Percentiles rank a stretch among this genome's conserved stretches.
phyloP scores from a whole-genome alignment of 2,797 vertebrate genomes.

The Eospalax fontanierii region DNA sequence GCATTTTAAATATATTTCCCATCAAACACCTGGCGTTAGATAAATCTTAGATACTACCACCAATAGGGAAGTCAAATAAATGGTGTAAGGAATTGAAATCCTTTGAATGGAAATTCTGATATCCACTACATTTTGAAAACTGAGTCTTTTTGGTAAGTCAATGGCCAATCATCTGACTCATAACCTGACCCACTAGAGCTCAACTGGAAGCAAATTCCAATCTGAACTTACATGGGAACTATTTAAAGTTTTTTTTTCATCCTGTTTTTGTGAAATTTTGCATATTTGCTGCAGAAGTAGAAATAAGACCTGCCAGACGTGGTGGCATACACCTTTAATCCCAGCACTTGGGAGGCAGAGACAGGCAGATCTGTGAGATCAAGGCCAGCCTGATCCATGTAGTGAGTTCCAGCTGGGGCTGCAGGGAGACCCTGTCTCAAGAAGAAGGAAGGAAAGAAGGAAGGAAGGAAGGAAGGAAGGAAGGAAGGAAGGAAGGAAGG shows the following conservation, averaged over 20 bases:
- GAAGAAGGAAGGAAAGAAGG: too few species aligned
- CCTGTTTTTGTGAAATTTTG: not conserved
- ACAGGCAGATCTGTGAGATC: too few species aligned
- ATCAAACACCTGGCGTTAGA: not conserved
- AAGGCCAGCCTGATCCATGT: too few species aligned
- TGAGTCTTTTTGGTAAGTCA: not conserved
- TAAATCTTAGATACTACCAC: not conserved
- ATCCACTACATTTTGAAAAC: conserved; percentile 14
- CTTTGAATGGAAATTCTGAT: not conserved
- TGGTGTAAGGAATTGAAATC: not conserved
- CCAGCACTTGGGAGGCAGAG: too few species aligned
- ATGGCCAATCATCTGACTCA: not conserved
- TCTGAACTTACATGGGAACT: not conserved
- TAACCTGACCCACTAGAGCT: not conserved
- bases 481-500: too few species aligned
- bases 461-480: too few species aligned
- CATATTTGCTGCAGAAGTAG: not conserved
- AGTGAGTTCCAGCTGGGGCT: too few species aligned
- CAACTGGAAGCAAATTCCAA: conserved; percentile 12
- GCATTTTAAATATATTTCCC: conserved; percentile 13
- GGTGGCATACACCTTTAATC: too few species aligned
- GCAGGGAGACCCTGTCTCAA: too few species aligned
- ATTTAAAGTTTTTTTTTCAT: not conserved
- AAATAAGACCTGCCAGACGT: too few species aligned
- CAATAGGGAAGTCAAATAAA: not conserved